These are phyloP conservation scores for Pampus argenteus DNA, from an alignment of 2,797 vertebrate species.

Conservation along the genomic window DNA sequence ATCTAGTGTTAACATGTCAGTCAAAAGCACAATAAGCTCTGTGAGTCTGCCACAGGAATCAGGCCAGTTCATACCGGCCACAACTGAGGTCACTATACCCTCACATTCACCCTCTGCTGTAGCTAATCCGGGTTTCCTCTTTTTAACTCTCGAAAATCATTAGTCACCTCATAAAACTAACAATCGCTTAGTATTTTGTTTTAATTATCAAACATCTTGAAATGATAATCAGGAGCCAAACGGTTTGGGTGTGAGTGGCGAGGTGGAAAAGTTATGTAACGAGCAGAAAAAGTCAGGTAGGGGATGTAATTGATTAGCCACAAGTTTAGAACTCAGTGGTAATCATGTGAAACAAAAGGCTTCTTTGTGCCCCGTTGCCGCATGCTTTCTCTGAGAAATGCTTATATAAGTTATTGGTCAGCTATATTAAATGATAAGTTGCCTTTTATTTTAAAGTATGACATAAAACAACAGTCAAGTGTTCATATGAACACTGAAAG, in stretches of 20 bases:
- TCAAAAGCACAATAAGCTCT: constrained; percentile 56
- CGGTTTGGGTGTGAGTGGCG: constrained; percentile 29
- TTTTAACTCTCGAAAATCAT: constrained; percentile 49
- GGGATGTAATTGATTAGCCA: constrained; percentile 22
- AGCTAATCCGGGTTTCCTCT: constrained; percentile 52
- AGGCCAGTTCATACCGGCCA: constrained; percentile 35
- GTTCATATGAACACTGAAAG: too few species aligned
- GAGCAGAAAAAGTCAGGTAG: constrained; percentile 12
- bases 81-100: constrained; percentile 35
- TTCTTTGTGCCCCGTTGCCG: not conserved
- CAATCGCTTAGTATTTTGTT: constrained; percentile 41
- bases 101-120: constrained; percentile 16
- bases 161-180: constrained; percentile 63
- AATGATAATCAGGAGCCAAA: constrained; percentile 51
- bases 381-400: not conserved
- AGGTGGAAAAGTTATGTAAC: constrained; percentile 40
- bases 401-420: not conserved
- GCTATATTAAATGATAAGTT: not conserved
- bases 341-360: constrained; percentile 27
- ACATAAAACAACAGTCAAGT: too few species aligned
- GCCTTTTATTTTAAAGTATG: not conserved
- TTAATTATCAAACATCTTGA: constrained; percentile 69
- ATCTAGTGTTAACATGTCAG: constrained; percentile 68
- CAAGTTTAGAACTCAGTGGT: constrained; percentile 5
- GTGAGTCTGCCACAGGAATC: constrained; percentile 25